A percentile compares a stretch with the other conserved stretches of the same genome.
phyloP scores from a whole-genome alignment of 2,888 invertebrate species.

The Lysandra coridon region DNA sequence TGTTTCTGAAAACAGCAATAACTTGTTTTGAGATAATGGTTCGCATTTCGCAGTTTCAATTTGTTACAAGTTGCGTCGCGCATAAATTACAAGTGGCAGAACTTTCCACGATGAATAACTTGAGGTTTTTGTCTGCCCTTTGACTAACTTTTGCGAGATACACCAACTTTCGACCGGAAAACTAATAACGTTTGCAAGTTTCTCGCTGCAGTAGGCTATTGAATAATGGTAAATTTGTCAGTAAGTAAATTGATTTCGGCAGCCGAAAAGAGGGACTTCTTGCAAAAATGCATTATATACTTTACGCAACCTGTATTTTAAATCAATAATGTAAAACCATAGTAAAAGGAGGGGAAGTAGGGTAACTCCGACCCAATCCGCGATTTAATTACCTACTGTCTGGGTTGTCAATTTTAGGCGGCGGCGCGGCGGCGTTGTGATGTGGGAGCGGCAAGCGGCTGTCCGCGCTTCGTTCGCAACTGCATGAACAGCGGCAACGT shows the following conservation, averaged over 20 bases:
- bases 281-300: no score
- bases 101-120: constrained; percentile 4
- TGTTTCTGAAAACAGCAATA: constrained; percentile 88
- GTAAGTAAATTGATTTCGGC: neutral
- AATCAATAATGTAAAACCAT: no score
- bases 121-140: constrained; percentile 13
- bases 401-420: no score
- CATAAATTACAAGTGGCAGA: constrained; percentile 20
- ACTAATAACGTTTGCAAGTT: neutral
- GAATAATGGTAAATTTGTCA: neutral
- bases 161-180: neutral
- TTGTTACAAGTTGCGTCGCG: constrained; percentile 18
- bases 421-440: no score
- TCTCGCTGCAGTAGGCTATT: neutral
- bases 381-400: no score
- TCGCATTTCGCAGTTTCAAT: constrained; percentile 11
- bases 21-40: constrained; percentile 23
- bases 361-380: no score
- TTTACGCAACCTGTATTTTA: no score
- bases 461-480: no score
- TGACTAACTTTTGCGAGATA: neutral
- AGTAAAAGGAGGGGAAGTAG: no score
- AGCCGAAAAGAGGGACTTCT: no score
- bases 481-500: no score
- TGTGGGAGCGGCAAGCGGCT: no score